Conservation (phyloP, 2,888 invertebrate genomes). For the Athalia cordata region DNA sequence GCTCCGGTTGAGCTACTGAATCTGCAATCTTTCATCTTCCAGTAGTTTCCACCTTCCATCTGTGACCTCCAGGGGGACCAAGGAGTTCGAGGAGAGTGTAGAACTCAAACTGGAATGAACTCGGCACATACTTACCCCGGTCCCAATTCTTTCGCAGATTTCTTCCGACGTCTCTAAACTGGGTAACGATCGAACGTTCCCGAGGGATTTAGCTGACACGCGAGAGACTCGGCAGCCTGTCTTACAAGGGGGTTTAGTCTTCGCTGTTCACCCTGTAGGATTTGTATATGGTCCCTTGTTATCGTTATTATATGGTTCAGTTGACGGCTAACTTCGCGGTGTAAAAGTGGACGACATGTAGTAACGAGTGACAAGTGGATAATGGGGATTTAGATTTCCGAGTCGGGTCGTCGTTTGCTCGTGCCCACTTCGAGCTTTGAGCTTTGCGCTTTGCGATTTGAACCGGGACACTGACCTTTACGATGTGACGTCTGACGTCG, state of each 20-base stretch:
- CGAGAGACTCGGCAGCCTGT: neutral
- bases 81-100: neutral
- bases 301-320: constrained; percentile 29
- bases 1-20: neutral
- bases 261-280: neutral
- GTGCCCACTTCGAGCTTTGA: constrained; percentile 18
- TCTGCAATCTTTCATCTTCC: neutral
- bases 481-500: neutral
- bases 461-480: constrained; percentile 27
- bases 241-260: neutral
- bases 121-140: neutral
- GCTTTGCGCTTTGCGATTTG: constrained; percentile 6
- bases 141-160: constrained; percentile 3
- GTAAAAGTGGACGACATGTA: constrained; percentile 24
- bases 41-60: no score
- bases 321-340: constrained; percentile 16
- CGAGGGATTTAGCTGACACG: constrained; percentile 27
- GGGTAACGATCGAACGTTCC: neutral
- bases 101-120: constrained; percentile 35
- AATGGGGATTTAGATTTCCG: constrained; percentile 39
- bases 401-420: constrained; percentile 21
- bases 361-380: constrained; percentile 41
- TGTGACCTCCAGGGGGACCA: neutral
- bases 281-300: constrained; percentile 13
- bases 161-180: neutral